These are phyloP conservation scores for Chaenodraco wilsoni DNA, from an alignment of 2,797 vertebrate genomes.

Conservation along the genomic window DNA sequence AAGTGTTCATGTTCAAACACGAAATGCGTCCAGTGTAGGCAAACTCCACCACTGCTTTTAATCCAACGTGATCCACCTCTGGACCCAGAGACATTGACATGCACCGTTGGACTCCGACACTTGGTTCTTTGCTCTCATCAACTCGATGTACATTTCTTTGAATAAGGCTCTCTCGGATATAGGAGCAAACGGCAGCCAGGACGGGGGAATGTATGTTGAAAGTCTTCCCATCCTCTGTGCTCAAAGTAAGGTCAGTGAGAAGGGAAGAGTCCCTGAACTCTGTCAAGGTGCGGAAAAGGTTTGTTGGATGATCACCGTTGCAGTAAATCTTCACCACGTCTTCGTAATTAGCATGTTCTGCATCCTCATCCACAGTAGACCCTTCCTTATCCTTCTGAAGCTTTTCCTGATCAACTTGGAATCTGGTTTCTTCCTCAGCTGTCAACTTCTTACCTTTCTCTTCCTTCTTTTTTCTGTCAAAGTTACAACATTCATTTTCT, in stretches of 20 bases:
- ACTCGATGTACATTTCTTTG: neutral
- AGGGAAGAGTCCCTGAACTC: constrained; percentile 62
- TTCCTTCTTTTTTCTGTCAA: neutral
- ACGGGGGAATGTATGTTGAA: constrained; percentile 72
- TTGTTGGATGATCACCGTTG: constrained; percentile 42
- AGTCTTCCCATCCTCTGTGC: constrained; percentile 51
- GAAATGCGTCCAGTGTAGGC: constrained; percentile 79
- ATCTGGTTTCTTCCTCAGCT: constrained; percentile 12
- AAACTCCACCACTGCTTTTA: constrained; percentile 80
- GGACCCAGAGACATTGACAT: constrained; percentile 38
- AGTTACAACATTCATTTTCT: neutral
- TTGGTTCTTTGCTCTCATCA: neutral
- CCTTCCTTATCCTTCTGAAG: constrained; percentile 24
- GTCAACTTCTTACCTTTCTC: neutral
- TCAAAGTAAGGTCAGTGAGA: constrained; percentile 80
- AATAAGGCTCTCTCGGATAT: constrained; percentile 49
- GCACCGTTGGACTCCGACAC: constrained; percentile 11
- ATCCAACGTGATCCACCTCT: constrained; percentile 62
- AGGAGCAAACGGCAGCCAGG: constrained; percentile 78
- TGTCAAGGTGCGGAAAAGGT: constrained; percentile 68
- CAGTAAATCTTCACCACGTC: constrained; percentile 49
- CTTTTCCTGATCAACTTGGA: neutral
- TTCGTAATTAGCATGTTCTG: constrained; percentile 9
- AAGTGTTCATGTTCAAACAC: constrained; percentile 39
- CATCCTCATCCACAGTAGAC: constrained; percentile 35